phyloP scores from a whole-genome alignment of 2,113 vertebrate species.

The Arenaria interpres region DNA sequence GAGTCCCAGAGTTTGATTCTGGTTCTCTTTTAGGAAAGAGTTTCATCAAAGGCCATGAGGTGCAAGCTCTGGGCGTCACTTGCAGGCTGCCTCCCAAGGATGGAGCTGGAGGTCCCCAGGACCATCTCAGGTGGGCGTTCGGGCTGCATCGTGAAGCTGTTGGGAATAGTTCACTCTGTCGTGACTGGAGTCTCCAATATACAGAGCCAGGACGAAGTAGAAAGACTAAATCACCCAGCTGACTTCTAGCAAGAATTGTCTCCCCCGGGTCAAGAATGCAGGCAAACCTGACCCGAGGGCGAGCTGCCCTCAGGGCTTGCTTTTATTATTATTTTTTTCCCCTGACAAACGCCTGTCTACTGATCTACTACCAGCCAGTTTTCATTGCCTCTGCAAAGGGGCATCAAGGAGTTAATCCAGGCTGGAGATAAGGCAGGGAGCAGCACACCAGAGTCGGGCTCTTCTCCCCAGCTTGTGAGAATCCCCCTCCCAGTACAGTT shows the following conservation, averaged over 20 bases:
- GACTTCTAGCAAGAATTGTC: not conserved
- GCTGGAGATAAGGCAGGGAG: not conserved
- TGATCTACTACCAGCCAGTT: not conserved
- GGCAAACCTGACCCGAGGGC: slow-evolving; percentile 42
- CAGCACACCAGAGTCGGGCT: not conserved
- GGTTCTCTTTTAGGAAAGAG: not conserved
- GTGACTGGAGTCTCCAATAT: not conserved
- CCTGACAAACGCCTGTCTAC: not conserved
- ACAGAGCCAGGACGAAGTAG: not conserved
- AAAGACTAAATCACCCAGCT: not conserved
- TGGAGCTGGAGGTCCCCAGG: not conserved
- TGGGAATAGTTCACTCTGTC: not conserved
- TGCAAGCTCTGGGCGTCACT: not conserved
- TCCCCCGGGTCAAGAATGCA: slow-evolving; percentile 40
- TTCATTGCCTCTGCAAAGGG: not conserved
- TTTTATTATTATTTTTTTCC: slow-evolving; percentile 36
- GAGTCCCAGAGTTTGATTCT: not conserved
- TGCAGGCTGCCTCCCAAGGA: not conserved
- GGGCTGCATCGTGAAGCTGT: not conserved
- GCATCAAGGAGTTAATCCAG: not conserved
- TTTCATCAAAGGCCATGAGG: not conserved
- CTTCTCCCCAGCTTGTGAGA: not conserved
- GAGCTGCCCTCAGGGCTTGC: not conserved
- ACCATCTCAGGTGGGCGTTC: not conserved
- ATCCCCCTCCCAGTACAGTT: not conserved